Base-by-base conservation (phyloP, 2,888 invertebrate genomes). In the Ormyrus nitidulus region DNA sequence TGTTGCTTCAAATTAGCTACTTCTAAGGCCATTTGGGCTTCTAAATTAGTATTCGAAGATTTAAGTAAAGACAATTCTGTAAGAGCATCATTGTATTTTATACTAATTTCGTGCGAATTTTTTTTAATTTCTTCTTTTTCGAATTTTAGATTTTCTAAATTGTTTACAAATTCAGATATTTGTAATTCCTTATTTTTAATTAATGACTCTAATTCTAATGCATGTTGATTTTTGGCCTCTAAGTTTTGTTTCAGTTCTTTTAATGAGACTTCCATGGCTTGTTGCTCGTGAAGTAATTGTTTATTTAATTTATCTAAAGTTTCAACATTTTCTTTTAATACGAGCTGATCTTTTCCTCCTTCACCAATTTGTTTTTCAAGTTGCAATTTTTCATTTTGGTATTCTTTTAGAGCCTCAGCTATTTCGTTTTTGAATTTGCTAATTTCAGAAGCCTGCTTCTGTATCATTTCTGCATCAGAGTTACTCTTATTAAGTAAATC, bases 381-480 rank as follows among this genome's bases (percentile, higher is more conserved):
- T 34, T 84, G 81, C 70, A 51, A 34, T n/a, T 83, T 71, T 68
- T 84, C 83, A 44, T 83, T 73, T 74, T 84, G 54, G 59, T 82
- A 79, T 87, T 88, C 80, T 87, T 90, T 83, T 85, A 85, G 77
- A 84, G 84, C 69, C 82, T 69, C 77, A 68, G 92, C 91, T 56
- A 91, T 83, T 85, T 92, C 84, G 66, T 85, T 77, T 66, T 84
- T 80, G 85, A 84, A 77, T 82, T 84, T 53, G 79, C 87, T 70
- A 92, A 89, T 83, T 34, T 91, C 91, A 82, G 91, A 91, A 10
- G 87, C 85, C n/a, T 90, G 89, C 84, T 92, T 91, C 84, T 91
- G 91, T 64, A 91, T 89, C 83, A 91, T 91, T 79, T 92, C 92
- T 85, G 92, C 91, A 3, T 93, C 85, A 6, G 91, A 90, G 85